Percentiles rank a stretch among this genome's conserved stretches.
Conservation (phyloP, 2,113 vertebrate genomes). For the Prunella himalayana region DNA sequence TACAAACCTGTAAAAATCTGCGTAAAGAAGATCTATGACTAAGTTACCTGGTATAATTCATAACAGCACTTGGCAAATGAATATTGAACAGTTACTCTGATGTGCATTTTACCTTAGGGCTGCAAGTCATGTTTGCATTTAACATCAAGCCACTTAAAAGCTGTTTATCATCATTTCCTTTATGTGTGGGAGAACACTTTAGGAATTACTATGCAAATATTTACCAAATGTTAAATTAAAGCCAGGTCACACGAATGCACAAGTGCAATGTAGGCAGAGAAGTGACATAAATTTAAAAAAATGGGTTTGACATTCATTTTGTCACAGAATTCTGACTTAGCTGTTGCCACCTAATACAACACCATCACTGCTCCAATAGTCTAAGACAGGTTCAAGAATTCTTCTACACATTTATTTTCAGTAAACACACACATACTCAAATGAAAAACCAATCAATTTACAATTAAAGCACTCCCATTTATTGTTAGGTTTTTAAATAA, state of each 20-base stretch:
- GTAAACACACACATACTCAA: not conserved
- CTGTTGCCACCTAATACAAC: not conserved
- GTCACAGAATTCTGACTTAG: not conserved
- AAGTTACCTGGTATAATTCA: not conserved
- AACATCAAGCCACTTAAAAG: constrained; percentile 60
- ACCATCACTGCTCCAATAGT: not conserved
- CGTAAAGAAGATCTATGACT: not conserved
- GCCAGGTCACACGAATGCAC: constrained; percentile 49
- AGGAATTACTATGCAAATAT: constrained; percentile 66
- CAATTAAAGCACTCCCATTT: not conserved
- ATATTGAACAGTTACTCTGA: constrained; percentile 49
- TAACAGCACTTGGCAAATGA: constrained; percentile 39
- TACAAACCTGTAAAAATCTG: not conserved
- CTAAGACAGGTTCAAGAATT: not conserved
- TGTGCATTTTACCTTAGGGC: constrained; percentile 38
- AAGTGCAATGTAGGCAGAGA: not conserved
- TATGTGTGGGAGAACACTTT: constrained; percentile 51
- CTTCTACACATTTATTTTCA: not conserved
- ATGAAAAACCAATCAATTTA: not conserved
- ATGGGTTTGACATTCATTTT: not conserved
- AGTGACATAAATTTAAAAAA: not conserved
- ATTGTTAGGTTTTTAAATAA: not conserved
- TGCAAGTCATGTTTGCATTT: constrained; percentile 61
- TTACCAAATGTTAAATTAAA: constrained; percentile 63
- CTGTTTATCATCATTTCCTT: constrained; percentile 61